Conservation (phyloP, 2,113 vertebrate species). For the Choloepus hoffmanni region DNA sequence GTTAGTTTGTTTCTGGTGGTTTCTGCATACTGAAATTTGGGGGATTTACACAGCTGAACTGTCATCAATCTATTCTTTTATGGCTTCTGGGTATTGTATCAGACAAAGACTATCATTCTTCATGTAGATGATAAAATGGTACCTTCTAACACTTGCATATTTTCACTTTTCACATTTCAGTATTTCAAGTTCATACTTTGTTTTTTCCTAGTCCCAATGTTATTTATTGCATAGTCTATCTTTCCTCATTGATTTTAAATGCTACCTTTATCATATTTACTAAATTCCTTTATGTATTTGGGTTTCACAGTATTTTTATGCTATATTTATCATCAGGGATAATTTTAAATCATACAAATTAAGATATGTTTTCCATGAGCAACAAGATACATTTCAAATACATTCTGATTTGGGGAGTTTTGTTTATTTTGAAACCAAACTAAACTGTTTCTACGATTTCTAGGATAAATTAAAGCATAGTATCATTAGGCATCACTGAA, state of each 20-base stretch:
- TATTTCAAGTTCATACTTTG: slow-evolving; percentile 17
- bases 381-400: slow-evolving; percentile 44
- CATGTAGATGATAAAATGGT: neutral
- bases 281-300: slow-evolving; percentile 14
- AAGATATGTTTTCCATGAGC: neutral
- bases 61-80: slow-evolving; percentile 42
- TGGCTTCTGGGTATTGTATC: slow-evolving; percentile 18
- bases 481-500: neutral
- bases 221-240: slow-evolving; percentile 12
- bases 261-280: slow-evolving; percentile 38
- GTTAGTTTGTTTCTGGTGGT: slow-evolving; percentile 21
- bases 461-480: slow-evolving; percentile 53
- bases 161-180: slow-evolving; percentile 42
- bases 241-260: slow-evolving; percentile 42
- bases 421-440: slow-evolving; percentile 55
- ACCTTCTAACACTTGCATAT: slow-evolving; percentile 39
- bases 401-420: slow-evolving; percentile 17
- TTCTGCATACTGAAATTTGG: slow-evolving; percentile 49
- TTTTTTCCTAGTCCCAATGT: slow-evolving; percentile 15
- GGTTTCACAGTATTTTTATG: neutral
- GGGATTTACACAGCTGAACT: neutral
- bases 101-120: neutral
- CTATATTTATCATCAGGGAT: neutral
- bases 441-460: slow-evolving; percentile 51
- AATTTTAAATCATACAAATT: slow-evolving; percentile 56